Conservation (phyloP, 2,113 vertebrate species). For the Antigone vipio region DNA sequence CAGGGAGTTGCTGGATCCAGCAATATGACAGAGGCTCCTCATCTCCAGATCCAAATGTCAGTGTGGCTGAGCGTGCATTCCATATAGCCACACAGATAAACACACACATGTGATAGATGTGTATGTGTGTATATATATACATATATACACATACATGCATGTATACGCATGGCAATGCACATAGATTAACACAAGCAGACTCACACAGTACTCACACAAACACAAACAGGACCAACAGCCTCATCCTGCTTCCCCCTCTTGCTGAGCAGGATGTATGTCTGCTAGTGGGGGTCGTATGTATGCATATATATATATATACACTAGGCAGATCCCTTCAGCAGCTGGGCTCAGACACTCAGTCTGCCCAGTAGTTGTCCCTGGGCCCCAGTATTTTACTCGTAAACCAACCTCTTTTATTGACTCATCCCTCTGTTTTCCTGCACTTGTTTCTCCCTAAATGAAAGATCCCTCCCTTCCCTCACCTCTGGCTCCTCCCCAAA, state of each 20-base stretch:
- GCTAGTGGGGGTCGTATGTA: too few species aligned
- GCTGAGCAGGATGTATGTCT: not conserved
- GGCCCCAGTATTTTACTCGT: not conserved
- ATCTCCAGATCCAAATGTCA: not conserved
- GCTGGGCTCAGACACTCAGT: not conserved
- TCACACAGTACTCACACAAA: not conserved
- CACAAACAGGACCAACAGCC: not conserved
- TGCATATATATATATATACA: too few species aligned
- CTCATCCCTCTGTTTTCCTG: not conserved
- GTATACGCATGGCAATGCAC: not conserved
- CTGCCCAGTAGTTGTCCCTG: not conserved
- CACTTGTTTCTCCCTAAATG: not conserved
- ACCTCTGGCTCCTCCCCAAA: not conserved
- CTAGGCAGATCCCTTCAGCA: rapidly evolving
- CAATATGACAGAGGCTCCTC: not conserved
- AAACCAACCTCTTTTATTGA: rapidly evolving
- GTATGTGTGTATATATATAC: too few species aligned
- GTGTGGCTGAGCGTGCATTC: not conserved
- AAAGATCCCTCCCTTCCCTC: not conserved
- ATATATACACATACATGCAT: not conserved
- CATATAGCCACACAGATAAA: not conserved
- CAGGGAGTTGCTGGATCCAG: too few species aligned
- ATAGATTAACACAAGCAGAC: not conserved
- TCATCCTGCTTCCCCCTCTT: not conserved
- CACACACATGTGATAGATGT: not conserved